Conservation (phyloP, 2,888 invertebrate species). For the Coenonympha glycerion region DNA sequence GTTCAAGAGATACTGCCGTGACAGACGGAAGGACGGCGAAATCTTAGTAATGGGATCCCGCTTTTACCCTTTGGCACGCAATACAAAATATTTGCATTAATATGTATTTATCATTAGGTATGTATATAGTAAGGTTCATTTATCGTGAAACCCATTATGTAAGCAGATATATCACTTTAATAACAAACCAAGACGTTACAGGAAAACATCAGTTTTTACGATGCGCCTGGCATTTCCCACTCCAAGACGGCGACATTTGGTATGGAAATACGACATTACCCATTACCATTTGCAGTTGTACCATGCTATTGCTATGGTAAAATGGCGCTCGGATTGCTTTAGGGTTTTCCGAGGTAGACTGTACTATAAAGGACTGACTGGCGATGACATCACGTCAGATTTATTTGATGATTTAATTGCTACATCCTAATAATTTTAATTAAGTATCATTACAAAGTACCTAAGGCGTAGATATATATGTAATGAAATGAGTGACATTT, state of each 20-base stretch:
- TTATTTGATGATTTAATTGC: background rate
- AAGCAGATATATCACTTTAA: background rate
- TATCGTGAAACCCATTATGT: background rate
- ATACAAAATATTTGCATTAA: no score
- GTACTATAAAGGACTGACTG: background rate
- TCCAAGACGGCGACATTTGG: background rate
- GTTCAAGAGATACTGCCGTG: no score
- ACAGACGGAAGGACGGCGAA: no score
- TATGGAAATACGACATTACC: background rate
- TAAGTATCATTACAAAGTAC: background rate
- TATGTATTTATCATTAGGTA: no score
- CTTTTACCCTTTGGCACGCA: no score
- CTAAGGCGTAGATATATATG: no score
- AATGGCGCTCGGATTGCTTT: background rate
- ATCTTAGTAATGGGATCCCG: no score
- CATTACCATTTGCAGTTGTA: background rate
- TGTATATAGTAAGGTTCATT: background rate
- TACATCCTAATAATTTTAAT: background rate
- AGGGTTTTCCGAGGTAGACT: constrained; percentile 3
- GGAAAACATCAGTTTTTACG: background rate
- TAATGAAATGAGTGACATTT: no score
- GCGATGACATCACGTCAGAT: background rate
- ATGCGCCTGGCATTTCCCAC: constrained; percentile 1
- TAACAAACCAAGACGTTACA: background rate
- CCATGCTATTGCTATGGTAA: constrained; percentile 4